Evolutionary conservation across 92 coral and sea anemone species (phyloP), one percentile per base, ranked within the genome.

Genomic region (Nematostella vectensis): DNA sequence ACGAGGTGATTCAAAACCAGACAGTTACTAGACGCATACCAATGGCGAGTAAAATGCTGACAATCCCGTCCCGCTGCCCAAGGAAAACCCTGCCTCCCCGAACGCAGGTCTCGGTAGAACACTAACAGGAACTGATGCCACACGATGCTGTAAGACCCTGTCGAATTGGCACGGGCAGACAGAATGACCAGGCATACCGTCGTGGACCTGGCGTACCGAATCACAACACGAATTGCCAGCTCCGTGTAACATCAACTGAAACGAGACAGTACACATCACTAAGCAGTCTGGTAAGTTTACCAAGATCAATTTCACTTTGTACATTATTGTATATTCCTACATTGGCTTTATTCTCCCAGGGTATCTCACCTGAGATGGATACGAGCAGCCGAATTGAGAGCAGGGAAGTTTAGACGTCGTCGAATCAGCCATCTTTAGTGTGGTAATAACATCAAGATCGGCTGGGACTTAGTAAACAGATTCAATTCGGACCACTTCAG

Each of bases 151-250:
- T 49, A 93, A 70, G 4, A 93, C 96, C 25, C 95, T 69, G 45
- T 93, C 99, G 17, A 93, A 61, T 47, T 93, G 99, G 39, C 96
- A 93, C 18, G 99, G 89, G 49, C 99, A 93, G 27, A 93, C 85
- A 0, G 89, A 83, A 38, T 70, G 85, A 44, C 84, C 69, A 57
- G 95, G 59, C 31, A 80, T 38, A 20, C 88, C 83, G 39, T 85
- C 95, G 54, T 85, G 95, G 55, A 75, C 66, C 54, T 75, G 81
- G 21, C 75, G 79, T 17, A 73, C 87, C n/a, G 81, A 69, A 31
- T 93, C 99, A 70, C 99, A 93, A 72, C 94, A 82, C 58, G 81
- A 54, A 37, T 50, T 78, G 19, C 78, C 76, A 29, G 80, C 85
- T 36, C 83, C 80, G 47, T 80, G 78, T 13, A 93, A 50, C 57